Base-by-base conservation (phyloP, 2,113 vertebrate species). In the Protobothrops mucrosquamatus region DNA sequence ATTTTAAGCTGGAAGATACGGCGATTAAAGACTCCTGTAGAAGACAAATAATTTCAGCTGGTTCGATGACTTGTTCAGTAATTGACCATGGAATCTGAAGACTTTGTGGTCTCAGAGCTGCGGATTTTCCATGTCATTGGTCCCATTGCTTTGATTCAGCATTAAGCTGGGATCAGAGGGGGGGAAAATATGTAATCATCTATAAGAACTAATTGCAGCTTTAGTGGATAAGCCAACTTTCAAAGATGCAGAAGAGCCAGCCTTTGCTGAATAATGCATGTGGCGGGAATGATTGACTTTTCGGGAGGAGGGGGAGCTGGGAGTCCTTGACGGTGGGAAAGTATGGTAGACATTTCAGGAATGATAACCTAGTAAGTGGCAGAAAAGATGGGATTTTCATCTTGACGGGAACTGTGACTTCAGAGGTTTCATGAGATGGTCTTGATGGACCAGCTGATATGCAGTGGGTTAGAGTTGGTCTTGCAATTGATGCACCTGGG, bases 321-420 rank as follows among this genome's bases (percentile, higher is more conserved):
- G 95, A 95, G 96, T 94, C 96, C 96, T 96, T 96, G 96, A 95
- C 95, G 96, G 95, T 97, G 96, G 96, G 97, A 97, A 97, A 97
- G 95, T 95, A 97, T 97, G 96, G 95, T 91, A 97, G 96, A 96
- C 92, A 97, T 97, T 97, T 97, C 96, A 97, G 95, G 97, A 97
- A 97, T 97, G 96, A 95, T 95, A 96, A 97, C 96, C 96, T 97
- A 96, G 95, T 96, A 97, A 97, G 94, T 69, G 95, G 94, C 95
- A 96, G 96, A 94, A 96, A 97, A 96, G 94, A 96, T 94, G 95
- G 95, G 93, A 96, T 96, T 94, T 87, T 97, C 95, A 96, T 96
- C 97, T 96, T 93, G 95, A 97, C 96, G 96, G 96, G 97, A 97
- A 97, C 92, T 95, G 90, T 94, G 95, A 93, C 93, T 94, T 48